These are phyloP conservation scores for Volucella bombylans DNA, from an alignment of 2,888 invertebrate species.

Conservation along the genomic window DNA sequence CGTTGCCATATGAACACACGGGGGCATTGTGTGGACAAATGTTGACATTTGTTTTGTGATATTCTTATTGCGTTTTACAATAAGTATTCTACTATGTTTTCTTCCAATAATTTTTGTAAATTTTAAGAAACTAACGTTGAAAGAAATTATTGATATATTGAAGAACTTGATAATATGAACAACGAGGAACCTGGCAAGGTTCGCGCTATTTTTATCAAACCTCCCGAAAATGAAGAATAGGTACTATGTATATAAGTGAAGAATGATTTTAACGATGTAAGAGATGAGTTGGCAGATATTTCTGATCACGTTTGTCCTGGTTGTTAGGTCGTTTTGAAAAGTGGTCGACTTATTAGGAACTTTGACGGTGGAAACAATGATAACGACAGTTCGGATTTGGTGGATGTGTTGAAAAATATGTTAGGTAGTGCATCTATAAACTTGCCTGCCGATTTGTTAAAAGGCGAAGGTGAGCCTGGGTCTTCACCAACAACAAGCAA, in stretches of 20 bases:
- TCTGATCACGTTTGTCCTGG: background rate
- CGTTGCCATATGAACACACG: background rate
- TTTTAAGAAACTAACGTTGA: background rate
- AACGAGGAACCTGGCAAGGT: background rate
- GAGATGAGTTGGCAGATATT: conserved; percentile 1
- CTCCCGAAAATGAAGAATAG: conserved; percentile 5
- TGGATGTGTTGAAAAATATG: background rate
- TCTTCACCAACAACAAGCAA: background rate
- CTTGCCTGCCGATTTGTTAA: background rate
- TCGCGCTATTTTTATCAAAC: background rate
- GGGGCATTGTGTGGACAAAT: background rate
- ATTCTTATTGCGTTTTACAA: too few species aligned
- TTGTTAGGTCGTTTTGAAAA: background rate
- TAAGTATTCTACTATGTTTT: background rate
- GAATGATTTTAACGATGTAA: background rate
- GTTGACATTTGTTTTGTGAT: too few species aligned
- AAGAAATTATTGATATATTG: background rate
- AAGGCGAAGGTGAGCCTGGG: background rate
- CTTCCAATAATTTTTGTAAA: background rate
- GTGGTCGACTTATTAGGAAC: background rate
- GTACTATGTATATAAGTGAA: background rate
- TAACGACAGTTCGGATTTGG: background rate
- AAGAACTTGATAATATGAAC: background rate
- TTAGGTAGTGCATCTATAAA: background rate
- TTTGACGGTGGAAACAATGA: background rate